phyloP scores from a whole-genome alignment of 2,888 invertebrate species.

The Spodoptera littoralis region DNA sequence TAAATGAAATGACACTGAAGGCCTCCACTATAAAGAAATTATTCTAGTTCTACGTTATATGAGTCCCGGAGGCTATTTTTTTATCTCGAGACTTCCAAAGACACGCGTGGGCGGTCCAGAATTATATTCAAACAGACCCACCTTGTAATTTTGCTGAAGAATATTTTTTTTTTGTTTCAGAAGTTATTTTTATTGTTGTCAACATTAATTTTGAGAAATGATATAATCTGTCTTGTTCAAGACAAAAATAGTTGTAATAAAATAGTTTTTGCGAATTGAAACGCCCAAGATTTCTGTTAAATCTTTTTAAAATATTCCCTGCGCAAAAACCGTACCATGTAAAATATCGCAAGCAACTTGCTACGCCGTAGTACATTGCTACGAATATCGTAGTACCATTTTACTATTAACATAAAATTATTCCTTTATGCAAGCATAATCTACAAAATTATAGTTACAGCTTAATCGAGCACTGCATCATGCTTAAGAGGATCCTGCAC shows the following conservation, averaged over 20 bases:
- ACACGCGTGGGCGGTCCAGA: slow-evolving; percentile 19
- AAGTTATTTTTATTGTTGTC: not conserved
- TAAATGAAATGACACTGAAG: not conserved
- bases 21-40: not conserved
- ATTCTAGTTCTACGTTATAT: not conserved
- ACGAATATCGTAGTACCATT: not conserved
- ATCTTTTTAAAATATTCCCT: no score
- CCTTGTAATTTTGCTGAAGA: slow-evolving; percentile 1
- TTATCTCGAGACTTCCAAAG: not conserved
- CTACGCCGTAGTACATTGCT: slow-evolving; percentile 15
- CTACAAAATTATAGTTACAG: slow-evolving; percentile 45
- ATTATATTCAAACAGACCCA: slow-evolving; percentile 18
- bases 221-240: no score
- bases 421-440: slow-evolving; percentile 33
- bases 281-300: no score
- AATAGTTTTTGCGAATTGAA: no score
- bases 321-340: no score
- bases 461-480: slow-evolving; percentile 41
- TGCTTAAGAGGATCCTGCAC: slow-evolving; percentile 39
- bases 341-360: not conserved
- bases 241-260: no score
- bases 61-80: not conserved
- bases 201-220: no score
- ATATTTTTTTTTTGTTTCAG: slow-evolving; percentile 4
- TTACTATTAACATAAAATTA: slow-evolving; percentile 33